phyloP scores from a whole-genome alignment of 2,113 vertebrate species.

The Apus apus region DNA sequence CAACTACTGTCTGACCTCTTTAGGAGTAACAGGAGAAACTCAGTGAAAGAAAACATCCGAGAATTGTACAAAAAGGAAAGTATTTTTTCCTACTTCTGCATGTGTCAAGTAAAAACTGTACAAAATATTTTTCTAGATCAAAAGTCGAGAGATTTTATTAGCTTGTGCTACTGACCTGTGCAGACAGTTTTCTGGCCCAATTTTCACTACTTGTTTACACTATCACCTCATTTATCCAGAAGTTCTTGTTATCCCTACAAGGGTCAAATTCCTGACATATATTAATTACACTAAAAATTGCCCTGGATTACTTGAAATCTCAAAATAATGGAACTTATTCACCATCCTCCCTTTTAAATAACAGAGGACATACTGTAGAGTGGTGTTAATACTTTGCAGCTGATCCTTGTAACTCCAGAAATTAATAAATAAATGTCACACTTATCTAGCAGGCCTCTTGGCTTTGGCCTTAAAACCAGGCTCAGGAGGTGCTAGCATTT shows the following conservation, averaged over 20 bases:
- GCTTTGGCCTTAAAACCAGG: not conserved
- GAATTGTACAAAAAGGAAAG: not conserved
- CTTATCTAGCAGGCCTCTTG: not conserved
- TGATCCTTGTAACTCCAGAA: conserved; percentile 44
- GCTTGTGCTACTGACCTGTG: conserved; percentile 3
- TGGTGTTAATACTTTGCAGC: not conserved
- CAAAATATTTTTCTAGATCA: conserved; percentile 17
- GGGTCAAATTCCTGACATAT: conserved; percentile 50
- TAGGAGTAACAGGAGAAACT: not conserved
- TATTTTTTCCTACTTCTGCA: not conserved
- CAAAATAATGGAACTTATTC: conserved; percentile 38
- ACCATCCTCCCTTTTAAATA: conserved; percentile 15
- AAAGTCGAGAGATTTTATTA: conserved; percentile 40
- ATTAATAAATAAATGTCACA: not conserved
- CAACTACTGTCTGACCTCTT: conserved; percentile 20
- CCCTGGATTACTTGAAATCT: conserved; percentile 51
- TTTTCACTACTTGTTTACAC: conserved; percentile 19
- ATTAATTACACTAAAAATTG: conserved; percentile 66
- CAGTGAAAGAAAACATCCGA: conserved; percentile 33
- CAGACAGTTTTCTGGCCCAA: conserved; percentile 17
- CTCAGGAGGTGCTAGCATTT: not conserved
- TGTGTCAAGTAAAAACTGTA: conserved; percentile 1
- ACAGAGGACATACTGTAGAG: conserved; percentile 3
- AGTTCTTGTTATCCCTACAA: conserved; percentile 26
- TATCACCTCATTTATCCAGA: conserved; percentile 41